These are phyloP conservation scores for Macrosteles quadrilineatus DNA, from an alignment of 1,140 invertebrate genomes.

Conservation along the genomic window DNA sequence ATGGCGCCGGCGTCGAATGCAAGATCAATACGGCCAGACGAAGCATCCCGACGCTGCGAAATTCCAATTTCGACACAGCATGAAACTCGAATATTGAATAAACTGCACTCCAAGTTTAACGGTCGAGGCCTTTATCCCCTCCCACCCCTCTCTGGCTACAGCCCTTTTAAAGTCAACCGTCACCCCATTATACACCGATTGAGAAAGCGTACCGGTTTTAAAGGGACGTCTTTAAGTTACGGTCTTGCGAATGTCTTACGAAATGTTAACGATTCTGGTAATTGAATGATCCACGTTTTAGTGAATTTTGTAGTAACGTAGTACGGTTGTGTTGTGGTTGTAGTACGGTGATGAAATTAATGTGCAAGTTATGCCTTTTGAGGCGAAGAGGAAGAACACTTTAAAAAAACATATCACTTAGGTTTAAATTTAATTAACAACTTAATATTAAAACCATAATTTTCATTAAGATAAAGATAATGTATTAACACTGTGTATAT, in stretches of 20 bases:
- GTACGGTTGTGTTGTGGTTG: no score
- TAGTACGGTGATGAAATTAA: neutral
- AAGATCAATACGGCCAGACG: conserved; percentile 7
- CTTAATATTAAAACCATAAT: no score
- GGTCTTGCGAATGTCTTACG: neutral
- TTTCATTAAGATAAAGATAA: no score
- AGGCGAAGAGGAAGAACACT: neutral
- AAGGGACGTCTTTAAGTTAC: neutral
- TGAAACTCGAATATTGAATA: neutral
- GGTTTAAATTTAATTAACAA: no score
- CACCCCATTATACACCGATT: conserved; percentile 2
- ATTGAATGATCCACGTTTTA: neutral
- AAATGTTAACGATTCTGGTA: neutral
- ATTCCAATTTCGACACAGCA: neutral
- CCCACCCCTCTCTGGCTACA: neutral
- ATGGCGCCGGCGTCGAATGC: neutral
- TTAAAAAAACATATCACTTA: neutral
- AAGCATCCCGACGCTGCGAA: neutral
- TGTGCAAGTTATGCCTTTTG: neutral
- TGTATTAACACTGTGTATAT: no score
- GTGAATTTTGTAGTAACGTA: neutral
- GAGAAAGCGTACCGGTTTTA: conserved; percentile 20
- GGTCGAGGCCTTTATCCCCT: conserved; percentile 3
- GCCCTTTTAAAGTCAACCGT: conserved; percentile 19
- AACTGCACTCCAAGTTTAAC: conserved; percentile 18